Conservation (phyloP, 2,888 invertebrate genomes). For the Diogma glabrata region DNA sequence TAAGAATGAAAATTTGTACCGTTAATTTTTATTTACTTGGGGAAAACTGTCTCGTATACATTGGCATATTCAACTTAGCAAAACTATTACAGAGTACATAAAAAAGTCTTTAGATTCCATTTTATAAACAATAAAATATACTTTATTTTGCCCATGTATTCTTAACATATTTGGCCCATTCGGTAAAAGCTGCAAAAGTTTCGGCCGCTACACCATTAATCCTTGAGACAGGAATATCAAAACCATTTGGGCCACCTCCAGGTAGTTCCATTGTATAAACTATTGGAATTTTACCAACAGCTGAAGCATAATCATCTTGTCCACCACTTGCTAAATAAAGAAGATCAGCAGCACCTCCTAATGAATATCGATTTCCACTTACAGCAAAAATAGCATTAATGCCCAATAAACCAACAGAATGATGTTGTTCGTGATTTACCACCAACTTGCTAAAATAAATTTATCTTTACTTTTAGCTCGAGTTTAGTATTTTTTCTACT, state of each 20-base stretch:
- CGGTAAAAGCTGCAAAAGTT: constrained; percentile 47
- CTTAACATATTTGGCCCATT: no score
- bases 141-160: no score
- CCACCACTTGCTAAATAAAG: constrained; percentile 45
- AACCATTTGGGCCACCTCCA: constrained; percentile 41
- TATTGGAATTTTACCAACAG: constrained; percentile 41
- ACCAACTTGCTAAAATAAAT: neutral
- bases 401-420: neutral
- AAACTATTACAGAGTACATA: no score
- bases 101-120: no score
- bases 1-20: no score
- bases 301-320: constrained; percentile 54
- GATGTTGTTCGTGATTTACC: constrained; percentile 4
- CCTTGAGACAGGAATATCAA: constrained; percentile 43
- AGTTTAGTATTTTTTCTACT: no score
- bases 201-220: constrained; percentile 46
- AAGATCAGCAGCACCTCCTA: constrained; percentile 39
- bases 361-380: constrained; percentile 23
- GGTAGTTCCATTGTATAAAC: constrained; percentile 51
- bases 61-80: no score
- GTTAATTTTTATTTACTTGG: no score
- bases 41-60: no score
- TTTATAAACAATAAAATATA: no score
- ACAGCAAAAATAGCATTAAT: neutral
- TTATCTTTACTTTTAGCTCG: no score